Conservation (phyloP, 2,797 vertebrate genomes). For the Aldrovandia affinis region DNA sequence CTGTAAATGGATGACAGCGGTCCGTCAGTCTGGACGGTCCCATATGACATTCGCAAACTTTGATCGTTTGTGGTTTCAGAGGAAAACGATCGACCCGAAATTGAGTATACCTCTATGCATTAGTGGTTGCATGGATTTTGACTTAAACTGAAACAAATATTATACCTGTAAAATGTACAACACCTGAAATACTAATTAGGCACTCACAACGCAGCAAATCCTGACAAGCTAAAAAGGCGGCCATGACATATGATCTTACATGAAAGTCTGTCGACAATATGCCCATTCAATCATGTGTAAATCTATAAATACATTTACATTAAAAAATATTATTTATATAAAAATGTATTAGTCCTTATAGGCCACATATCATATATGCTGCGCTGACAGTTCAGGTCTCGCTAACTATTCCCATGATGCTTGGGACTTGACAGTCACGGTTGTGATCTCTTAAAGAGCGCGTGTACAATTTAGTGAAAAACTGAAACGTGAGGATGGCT, state of each 20-base stretch:
- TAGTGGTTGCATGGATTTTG: background rate
- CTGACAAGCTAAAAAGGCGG: background rate
- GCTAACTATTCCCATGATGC: slow-evolving; percentile 42
- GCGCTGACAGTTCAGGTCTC: slow-evolving; percentile 51
- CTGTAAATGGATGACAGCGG: background rate
- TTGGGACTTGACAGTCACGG: slow-evolving; percentile 58
- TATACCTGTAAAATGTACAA: too few species aligned
- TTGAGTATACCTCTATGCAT: background rate
- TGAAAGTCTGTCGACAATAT: slow-evolving; percentile 33
- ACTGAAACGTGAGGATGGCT: slow-evolving; percentile 59
- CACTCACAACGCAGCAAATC: slow-evolving; percentile 4
- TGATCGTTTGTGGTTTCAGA: background rate
- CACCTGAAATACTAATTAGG: too few species aligned
- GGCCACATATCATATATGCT: too few species aligned
- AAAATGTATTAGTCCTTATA: too few species aligned
- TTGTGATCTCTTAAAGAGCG: slow-evolving; percentile 52
- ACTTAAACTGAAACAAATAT: background rate
- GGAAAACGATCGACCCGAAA: background rate
- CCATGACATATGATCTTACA: background rate
- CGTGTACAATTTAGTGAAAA: slow-evolving; percentile 66
- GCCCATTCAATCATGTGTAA: slow-evolving; percentile 44
- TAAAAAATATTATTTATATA: too few species aligned
- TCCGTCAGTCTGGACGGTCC: background rate
- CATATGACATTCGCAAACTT: background rate
- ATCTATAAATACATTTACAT: slow-evolving; percentile 61